Conservation (phyloP, 2,888 invertebrate species). For the Lumbricus terrestris region DNA sequence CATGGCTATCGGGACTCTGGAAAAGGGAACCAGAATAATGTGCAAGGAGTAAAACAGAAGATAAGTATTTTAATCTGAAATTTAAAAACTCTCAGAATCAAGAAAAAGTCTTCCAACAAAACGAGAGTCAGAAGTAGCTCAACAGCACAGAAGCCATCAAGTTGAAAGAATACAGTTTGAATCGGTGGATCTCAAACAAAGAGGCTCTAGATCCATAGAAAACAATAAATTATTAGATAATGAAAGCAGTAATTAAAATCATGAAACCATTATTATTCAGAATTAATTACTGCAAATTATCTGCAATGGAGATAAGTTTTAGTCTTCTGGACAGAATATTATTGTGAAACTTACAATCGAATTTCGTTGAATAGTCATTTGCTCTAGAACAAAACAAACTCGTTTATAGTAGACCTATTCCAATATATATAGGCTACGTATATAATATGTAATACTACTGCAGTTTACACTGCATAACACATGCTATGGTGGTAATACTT, state of each 20-base stretch:
- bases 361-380: conserved; percentile 4
- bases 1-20: too few relatives aligned
- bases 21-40: neutral
- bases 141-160: neutral
- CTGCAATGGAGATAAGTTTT: too few relatives aligned
- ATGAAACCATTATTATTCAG: neutral
- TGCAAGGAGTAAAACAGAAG: neutral
- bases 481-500: too few relatives aligned
- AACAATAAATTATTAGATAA: neutral
- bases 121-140: neutral
- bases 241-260: neutral
- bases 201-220: neutral
- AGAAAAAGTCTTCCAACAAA: too few relatives aligned
- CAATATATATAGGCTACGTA: too few relatives aligned
- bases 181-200: neutral
- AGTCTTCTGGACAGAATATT: neutral
- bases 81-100: neutral
- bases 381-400: neutral
- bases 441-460: too few relatives aligned
- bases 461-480: too few relatives aligned
- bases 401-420: too few relatives aligned
- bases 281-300: neutral
- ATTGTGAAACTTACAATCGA: neutral
- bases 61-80: neutral
- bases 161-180: too few relatives aligned